phyloP scores from a whole-genome alignment of 2,888 invertebrate genomes.

The Tipula confusa region DNA sequence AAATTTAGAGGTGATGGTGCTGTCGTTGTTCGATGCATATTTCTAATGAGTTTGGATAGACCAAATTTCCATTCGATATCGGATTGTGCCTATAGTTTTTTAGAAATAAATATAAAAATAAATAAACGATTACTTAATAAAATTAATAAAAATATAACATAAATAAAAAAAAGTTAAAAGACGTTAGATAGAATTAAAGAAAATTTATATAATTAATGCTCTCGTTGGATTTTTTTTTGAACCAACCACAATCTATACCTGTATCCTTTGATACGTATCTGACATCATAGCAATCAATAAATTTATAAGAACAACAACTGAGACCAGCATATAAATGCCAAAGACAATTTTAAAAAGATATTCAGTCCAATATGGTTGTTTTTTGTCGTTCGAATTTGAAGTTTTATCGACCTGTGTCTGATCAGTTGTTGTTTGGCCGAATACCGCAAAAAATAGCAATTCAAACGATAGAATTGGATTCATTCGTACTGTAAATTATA shows the following conservation, averaged over 20 bases:
- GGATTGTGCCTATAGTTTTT: slow-evolving; percentile 88
- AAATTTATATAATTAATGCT: background rate
- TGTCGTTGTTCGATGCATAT: slow-evolving; percentile 96
- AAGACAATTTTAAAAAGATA: slow-evolving; percentile 83
- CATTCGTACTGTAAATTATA: slow-evolving; percentile 71
- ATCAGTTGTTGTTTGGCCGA: slow-evolving; percentile 86
- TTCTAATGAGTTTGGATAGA: slow-evolving; percentile 93
- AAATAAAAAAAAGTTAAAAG: too few relatives aligned
- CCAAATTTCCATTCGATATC: slow-evolving; percentile 99
- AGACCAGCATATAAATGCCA: slow-evolving; percentile 97
- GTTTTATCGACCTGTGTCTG: slow-evolving; percentile 67
- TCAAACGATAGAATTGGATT: slow-evolving; percentile 91
- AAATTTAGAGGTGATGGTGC: slow-evolving; percentile 97
- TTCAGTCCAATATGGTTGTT: slow-evolving; percentile 78
- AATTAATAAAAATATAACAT: too few relatives aligned
- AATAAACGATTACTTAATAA: background rate
- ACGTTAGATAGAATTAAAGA: too few relatives aligned
- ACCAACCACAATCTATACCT: slow-evolving; percentile 59
- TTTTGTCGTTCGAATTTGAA: slow-evolving; percentile 51
- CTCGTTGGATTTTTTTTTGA: background rate
- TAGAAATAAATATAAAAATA: background rate
- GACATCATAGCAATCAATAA: slow-evolving; percentile 99
- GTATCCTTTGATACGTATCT: slow-evolving; percentile 98
- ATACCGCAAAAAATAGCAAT: slow-evolving; percentile 97
- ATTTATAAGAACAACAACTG: slow-evolving; percentile 98